Percentiles rank a stretch among this genome's conserved stretches.
These are phyloP conservation scores for Boulengeromyrus knoepffleri DNA, from an alignment of 2,113 vertebrate genomes.

Conservation along the genomic window DNA sequence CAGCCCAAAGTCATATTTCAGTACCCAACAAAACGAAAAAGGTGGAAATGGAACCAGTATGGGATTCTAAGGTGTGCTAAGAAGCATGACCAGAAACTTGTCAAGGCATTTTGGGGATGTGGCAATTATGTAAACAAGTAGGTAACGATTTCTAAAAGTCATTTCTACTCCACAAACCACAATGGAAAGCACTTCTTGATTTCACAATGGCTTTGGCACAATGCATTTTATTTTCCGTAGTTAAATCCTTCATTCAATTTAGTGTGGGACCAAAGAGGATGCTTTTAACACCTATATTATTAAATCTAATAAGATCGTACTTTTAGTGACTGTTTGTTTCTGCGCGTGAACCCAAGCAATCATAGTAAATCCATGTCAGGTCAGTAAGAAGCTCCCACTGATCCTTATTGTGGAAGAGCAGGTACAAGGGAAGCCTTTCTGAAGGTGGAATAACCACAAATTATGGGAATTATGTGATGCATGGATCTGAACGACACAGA, in stretches of 20 bases:
- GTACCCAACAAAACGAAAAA: neutral
- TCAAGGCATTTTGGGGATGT: neutral
- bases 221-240: neutral
- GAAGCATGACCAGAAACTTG: neutral
- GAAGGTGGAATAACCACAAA: constrained; percentile 49
- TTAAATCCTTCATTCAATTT: neutral
- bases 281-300: neutral
- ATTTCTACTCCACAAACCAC: neutral
- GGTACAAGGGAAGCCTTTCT: constrained; percentile 49
- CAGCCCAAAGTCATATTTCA: neutral
- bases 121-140: neutral
- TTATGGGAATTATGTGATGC: constrained; percentile 56
- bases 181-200: neutral
- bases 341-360: constrained; percentile 15
- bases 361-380: constrained; percentile 38
- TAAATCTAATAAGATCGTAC: neutral
- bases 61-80: neutral
- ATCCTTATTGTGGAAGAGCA: constrained; percentile 45
- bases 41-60: neutral
- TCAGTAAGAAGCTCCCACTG: constrained; percentile 41
- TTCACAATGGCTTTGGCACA: neutral
- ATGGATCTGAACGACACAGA: constrained; percentile 53
- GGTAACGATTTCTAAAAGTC: neutral
- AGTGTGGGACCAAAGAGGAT: neutral
- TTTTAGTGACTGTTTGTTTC: constrained; percentile 14